A percentile compares a stretch with the other conserved stretches of the same genome.
phyloP scores from a whole-genome alignment of 2,888 invertebrate species.

The Chydorus sphaericus region DNA sequence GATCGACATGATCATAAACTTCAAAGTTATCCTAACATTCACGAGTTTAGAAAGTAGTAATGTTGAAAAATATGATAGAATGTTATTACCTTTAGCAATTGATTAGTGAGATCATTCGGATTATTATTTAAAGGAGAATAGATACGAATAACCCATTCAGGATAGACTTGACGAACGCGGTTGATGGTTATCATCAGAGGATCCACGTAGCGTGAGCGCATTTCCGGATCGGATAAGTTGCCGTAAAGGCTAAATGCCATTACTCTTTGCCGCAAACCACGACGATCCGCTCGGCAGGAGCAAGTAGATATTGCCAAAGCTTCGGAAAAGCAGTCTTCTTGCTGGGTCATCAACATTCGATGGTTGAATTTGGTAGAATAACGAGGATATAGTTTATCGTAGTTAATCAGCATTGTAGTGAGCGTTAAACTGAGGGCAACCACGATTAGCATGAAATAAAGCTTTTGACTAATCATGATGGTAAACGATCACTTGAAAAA shows the following conservation, averaged over 20 bases:
- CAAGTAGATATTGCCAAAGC: neutral
- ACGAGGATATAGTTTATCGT: too few relatives aligned
- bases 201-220: neutral
- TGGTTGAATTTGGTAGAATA: too few relatives aligned
- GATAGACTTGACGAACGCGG: neutral
- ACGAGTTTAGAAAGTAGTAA: too few relatives aligned
- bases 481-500: too few relatives aligned
- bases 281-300: neutral
- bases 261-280: neutral
- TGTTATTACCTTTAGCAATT: too few relatives aligned
- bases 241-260: neutral
- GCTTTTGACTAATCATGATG: too few relatives aligned
- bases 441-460: too few relatives aligned
- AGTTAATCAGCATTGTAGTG: too few relatives aligned
- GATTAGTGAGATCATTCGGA: neutral
- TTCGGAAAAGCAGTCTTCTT: too few relatives aligned
- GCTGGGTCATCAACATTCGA: too few relatives aligned
- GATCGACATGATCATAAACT: slow-evolving; percentile 12
- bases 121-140: neutral
- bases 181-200: neutral
- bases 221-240: neutral
- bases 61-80: too few relatives aligned
- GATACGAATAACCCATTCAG: neutral
- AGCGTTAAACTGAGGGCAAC: too few relatives aligned
- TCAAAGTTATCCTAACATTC: neutral